Evolutionary conservation across 2,888 invertebrate genomes (phyloP).

Genomic region (Parasteatoda lunata): DNA sequence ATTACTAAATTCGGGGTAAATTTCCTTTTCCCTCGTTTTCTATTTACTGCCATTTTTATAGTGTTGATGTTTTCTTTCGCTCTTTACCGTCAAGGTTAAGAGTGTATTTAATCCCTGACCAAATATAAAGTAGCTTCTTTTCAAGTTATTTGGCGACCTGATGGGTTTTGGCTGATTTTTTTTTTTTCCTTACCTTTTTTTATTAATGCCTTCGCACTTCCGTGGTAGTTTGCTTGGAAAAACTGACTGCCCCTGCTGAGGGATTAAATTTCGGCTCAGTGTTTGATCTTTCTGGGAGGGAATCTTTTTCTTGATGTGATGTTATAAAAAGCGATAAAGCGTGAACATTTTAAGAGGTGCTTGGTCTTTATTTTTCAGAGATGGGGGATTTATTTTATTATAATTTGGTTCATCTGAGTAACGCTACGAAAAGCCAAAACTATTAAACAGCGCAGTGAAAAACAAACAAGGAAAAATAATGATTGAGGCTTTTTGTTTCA

Average conservation of each 20-base stretch:
- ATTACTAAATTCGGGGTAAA: constrained; percentile 14
- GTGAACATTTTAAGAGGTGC: not conserved
- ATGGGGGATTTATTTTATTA: not conserved
- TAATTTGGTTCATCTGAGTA: not conserved
- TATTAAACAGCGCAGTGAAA: too few species aligned
- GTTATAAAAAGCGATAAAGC: constrained; percentile 1
- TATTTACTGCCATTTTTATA: not conserved
- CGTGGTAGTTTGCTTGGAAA: constrained; percentile 16
- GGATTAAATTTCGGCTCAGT: constrained; percentile 3
- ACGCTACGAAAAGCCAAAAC: not conserved
- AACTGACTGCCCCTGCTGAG: not conserved
- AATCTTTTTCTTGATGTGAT: not conserved
- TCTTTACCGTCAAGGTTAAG: not conserved
- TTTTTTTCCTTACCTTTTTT: not conserved
- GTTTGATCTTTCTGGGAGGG: not conserved
- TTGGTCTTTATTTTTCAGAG: not conserved
- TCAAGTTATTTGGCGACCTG: constrained; percentile 13
- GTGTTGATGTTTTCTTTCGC: not conserved
- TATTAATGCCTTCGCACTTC: not conserved
- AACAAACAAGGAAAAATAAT: too few species aligned
- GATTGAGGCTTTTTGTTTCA: too few species aligned
- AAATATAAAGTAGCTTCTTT: constrained; percentile 20
- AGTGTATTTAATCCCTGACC: constrained; percentile 17
- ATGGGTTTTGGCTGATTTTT: constrained; percentile 8
- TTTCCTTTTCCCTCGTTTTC: not conserved